Base-by-base conservation (phyloP, 2,113 vertebrate genomes). In the Platysteira castanea region DNA sequence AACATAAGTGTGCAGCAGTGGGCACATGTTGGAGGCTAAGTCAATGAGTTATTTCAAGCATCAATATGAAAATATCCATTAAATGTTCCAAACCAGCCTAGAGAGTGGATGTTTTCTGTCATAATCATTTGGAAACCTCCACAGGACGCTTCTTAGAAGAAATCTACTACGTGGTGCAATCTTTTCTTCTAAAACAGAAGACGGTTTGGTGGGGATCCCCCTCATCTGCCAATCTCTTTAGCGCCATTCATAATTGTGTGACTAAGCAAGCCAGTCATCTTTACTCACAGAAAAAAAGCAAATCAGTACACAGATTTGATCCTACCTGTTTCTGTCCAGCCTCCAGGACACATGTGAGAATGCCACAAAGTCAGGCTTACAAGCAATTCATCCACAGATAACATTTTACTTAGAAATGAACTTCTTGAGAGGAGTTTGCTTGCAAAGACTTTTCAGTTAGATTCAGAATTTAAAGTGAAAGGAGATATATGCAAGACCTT, bases 171-270 rank as follows among this genome's bases (percentile, higher is more conserved):
- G 23, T 91, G 78, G 47, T 64, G 30, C 31, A 64, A 82, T 42
- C 20, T 16, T 37, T 92, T 97, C 83, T 95, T 77, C 74, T 95
- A 81, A 96, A 81, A 23, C 53, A 81, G 71, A 67, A 86, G 80
- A 35, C 7, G 35, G 75, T 97, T 97, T 9, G 27, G 88, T 64
- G 92, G 97, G 96, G 92, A 96, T 97, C 96, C 96, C 97, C 97
- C 94, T 90, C 41, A 28, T 33, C 52, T 41, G 67, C 27, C 65
- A 82, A 77, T 81, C 77, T 91, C 70, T 92, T 87, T 39, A 92
- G 63, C 37, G 54, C 46, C 94, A 63, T 85, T 94, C 87, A 78
- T 53, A 73, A 47, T 39, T 88, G 46, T 52, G 71, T 96, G 89
- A 97, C 91, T 97, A 95, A 89, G 93, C 57, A 69, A 84, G 39